phyloP scores from a whole-genome alignment of 2,888 invertebrate species.

The Sialis fuliginosa region DNA sequence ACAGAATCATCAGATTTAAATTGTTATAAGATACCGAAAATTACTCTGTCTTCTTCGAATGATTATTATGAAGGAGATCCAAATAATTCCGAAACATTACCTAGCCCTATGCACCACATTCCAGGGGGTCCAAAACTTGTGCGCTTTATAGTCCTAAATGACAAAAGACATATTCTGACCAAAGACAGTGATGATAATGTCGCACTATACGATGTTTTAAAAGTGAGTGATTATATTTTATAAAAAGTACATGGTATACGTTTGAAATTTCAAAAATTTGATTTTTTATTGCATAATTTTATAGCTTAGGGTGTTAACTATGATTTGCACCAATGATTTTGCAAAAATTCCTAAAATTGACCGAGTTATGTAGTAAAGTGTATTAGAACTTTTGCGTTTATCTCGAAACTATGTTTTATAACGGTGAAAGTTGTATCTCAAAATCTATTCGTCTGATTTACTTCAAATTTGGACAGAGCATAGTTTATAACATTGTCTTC shows the following conservation, averaged over 20 bases:
- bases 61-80: slow-evolving; percentile 18
- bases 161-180: slow-evolving; percentile 88
- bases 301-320: too few relatives aligned
- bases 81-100: slow-evolving; percentile 15
- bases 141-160: slow-evolving; percentile 83
- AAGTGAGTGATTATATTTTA: slow-evolving; percentile 31
- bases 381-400: too few relatives aligned
- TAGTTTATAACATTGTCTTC: too few relatives aligned
- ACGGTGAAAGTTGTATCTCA: too few relatives aligned
- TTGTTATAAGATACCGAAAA: slow-evolving; percentile 26
- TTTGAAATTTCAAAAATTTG: too few relatives aligned
- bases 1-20: slow-evolving; percentile 43
- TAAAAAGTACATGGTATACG: not conserved
- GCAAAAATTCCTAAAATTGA: too few relatives aligned
- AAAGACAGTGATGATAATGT: slow-evolving; percentile 87
- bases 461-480: too few relatives aligned
- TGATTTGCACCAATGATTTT: too few relatives aligned
- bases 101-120: slow-evolving; percentile 34
- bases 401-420: too few relatives aligned
- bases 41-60: slow-evolving; percentile 22
- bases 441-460: too few relatives aligned
- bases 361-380: too few relatives aligned
- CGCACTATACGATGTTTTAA: slow-evolving; percentile 84
- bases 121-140: slow-evolving; percentile 87
- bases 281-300: too few relatives aligned